These are phyloP conservation scores for Chouioia cunea DNA, from an alignment of 2,888 invertebrate genomes.

Conservation along the genomic window DNA sequence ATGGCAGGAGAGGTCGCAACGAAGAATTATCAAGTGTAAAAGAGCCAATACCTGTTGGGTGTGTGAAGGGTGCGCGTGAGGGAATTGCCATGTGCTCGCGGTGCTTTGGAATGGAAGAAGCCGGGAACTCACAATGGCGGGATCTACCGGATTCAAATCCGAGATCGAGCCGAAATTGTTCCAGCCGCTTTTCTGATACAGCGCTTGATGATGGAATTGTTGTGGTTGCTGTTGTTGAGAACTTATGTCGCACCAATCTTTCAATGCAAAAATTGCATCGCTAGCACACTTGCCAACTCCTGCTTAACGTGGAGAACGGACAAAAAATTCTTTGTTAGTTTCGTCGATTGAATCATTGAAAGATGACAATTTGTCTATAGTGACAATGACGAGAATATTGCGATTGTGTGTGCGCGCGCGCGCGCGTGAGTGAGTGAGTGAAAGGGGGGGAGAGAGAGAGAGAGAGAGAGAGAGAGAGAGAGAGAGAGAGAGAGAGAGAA, in stretches of 20 bases:
- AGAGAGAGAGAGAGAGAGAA: too few relatives aligned
- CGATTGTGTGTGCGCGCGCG: too few relatives aligned
- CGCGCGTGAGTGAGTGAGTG: too few relatives aligned
- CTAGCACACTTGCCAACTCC: constrained; percentile 63
- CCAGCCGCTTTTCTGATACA: constrained; percentile 65
- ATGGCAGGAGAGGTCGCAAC: constrained; percentile 3
- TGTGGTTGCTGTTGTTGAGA: constrained; percentile 64
- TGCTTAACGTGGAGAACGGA: too few relatives aligned
- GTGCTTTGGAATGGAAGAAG: constrained; percentile 67
- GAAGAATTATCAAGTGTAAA: constrained; percentile 16
- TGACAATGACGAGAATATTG: too few relatives aligned
- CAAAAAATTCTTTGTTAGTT: too few relatives aligned
- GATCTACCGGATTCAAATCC: constrained; percentile 94
- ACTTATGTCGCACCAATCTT: constrained; percentile 70
- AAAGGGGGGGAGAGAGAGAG: too few relatives aligned
- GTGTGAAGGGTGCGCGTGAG: constrained; percentile 64
- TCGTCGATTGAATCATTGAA: too few relatives aligned
- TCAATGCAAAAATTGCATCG: constrained; percentile 66
- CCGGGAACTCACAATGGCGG: constrained; percentile 87
- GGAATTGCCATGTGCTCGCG: constrained; percentile 66
- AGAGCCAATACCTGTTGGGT: constrained; percentile 63
- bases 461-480: too few relatives aligned
- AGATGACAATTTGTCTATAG: too few relatives aligned
- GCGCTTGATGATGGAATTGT: constrained; percentile 66
- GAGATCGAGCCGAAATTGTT: constrained; percentile 71